phyloP scores from a whole-genome alignment of 1,140 invertebrate genomes.

The Bombus superbus region DNA sequence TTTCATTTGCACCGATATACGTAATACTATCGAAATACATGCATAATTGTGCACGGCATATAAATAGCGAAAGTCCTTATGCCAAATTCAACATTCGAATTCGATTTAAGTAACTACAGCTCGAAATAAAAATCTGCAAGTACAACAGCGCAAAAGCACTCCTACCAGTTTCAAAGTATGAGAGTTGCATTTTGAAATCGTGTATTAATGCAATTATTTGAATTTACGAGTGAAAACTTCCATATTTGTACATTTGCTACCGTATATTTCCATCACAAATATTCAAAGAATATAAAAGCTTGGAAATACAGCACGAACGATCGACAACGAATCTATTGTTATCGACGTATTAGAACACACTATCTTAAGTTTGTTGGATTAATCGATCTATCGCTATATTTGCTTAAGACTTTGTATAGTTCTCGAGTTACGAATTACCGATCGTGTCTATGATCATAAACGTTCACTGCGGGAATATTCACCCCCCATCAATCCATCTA shows the following conservation, averaged over 20 bases:
- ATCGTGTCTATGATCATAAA: not conserved
- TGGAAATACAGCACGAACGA: not conserved
- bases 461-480: not conserved
- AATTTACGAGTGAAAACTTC: too few species aligned
- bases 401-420: not conserved
- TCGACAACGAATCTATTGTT: not conserved
- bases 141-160: too few species aligned
- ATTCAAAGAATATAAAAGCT: not conserved
- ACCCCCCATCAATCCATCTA: conserved; percentile 5
- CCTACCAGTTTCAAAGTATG: too few species aligned
- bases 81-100: too few species aligned
- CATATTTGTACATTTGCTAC: too few species aligned
- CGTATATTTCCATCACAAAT: too few species aligned
- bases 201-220: too few species aligned
- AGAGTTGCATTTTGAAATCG: too few species aligned
- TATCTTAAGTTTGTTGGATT: not conserved
- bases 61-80: too few species aligned
- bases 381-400: not conserved
- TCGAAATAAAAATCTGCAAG: too few species aligned
- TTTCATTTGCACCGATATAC: not conserved
- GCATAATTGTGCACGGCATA: too few species aligned
- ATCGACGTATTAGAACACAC: not conserved
- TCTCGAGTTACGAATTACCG: conserved; percentile 8
- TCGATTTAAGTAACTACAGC: too few species aligned
- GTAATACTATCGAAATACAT: not conserved